phyloP scores from a whole-genome alignment of 2,113 vertebrate genomes.

The Cyanoramphus novaezelandiae region DNA sequence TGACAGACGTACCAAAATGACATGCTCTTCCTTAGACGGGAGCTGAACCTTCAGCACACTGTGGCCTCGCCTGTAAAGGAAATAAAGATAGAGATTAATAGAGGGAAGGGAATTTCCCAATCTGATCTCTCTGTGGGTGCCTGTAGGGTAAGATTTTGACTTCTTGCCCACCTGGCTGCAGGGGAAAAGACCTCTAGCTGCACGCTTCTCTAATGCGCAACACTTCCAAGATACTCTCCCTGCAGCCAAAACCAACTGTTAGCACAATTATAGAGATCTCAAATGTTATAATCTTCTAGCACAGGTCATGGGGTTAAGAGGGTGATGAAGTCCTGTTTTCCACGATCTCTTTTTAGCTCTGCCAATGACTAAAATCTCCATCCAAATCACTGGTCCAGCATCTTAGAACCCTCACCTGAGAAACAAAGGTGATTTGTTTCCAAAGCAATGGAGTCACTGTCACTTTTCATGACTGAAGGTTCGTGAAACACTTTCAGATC shows the following conservation, averaged over 20 bases:
- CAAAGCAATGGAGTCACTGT: neutral
- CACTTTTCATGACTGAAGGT: neutral
- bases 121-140: neutral
- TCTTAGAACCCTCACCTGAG: neutral
- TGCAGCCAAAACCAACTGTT: neutral
- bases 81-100: neutral
- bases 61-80: slow-evolving; percentile 86
- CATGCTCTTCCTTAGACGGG: slow-evolving; percentile 92
- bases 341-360: neutral
- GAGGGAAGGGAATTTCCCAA: neutral
- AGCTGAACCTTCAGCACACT: slow-evolving; percentile 92
- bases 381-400: neutral
- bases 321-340: neutral
- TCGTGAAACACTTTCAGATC: neutral
- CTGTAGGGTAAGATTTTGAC: neutral
- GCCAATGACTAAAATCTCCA: neutral
- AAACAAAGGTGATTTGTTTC: neutral
- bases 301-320: neutral
- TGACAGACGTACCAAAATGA: slow-evolving; percentile 93
- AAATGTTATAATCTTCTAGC: neutral
- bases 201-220: neutral
- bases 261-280: neutral
- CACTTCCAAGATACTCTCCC: neutral
- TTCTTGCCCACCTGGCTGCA: neutral
- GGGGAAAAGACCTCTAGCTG: neutral